Base-by-base conservation (phyloP, 2,888 invertebrate genomes). In the Adela reaumurella region DNA sequence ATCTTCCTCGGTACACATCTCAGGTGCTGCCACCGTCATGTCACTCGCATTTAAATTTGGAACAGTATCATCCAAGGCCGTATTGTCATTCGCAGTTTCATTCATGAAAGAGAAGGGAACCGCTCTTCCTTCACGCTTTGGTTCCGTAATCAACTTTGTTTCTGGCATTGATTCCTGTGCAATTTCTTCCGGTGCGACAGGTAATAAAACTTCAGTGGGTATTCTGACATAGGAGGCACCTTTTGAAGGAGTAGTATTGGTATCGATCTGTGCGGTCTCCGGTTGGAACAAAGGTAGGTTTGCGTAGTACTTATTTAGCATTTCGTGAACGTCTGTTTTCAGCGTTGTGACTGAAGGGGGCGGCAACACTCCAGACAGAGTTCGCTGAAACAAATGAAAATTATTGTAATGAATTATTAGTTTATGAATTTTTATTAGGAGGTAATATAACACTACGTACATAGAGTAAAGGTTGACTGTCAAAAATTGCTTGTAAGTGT, bases 281-380 rank as follows among this genome's bases (percentile, higher is more conserved):
- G 50, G 14, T 50, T 50, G 14, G 28, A 83, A 83, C 1, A 74
- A 67, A 17, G 79, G 71, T 16, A 82, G 66, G 50, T 81, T 80
- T 11, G 74, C 64, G 54, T 83, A 81, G 60, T 84, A 83, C 51
- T 73, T 77, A 17, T 80, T 70, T 17, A 90, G 77, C 67, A 88
- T 85, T 60, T 86, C 85, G 19, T 78, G 71, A 17, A 85, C 83
- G 60, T 88, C 86, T 49, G 84, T 74, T 57, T 87, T 85, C 19
- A 87, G 70, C 35, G 82, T 83, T 14, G 90, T 90, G 11, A 89
- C 79, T 19, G 87, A 88, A 0, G 89, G 90, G 10, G 90, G 91
- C 18, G 91, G 90, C 8, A 86, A 74, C 1, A 91, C 81, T 1
- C 90, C 90, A 54, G 82, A 82, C 8, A 91, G 66, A 45, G 81